Base-by-base conservation (phyloP, 2,113 vertebrate genomes). In the Brachyhypopomus gauderio region DNA sequence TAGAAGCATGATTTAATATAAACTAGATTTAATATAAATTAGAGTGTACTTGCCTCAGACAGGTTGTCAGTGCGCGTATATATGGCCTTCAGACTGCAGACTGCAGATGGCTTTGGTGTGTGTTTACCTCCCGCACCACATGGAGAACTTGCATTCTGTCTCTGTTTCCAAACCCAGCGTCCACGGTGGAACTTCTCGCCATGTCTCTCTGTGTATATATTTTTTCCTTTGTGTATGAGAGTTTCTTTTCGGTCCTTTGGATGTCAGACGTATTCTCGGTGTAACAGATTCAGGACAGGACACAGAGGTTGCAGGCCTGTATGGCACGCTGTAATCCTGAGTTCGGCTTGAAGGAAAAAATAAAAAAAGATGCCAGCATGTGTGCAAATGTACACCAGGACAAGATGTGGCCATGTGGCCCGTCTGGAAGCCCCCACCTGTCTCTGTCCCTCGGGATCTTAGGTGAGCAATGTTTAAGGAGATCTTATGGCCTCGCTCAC, bases 221-320 rank as follows among this genome's bases (percentile, higher is more conserved):
- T 22, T 56, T 64, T 66, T 69, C 69, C 60, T 27, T 20, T 56
- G 45, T 52, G 45, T 41, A 9, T 41, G 41, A 41, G 41, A 41
- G 41, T 52, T 52, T 55, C 77, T 56, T 59, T 25, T 22, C 74
- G 56, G 41, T 83, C 38, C 22, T 77, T 74, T 12, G 70, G 78
- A 78, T 83, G 60, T 73, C 52, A 62, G 14, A 83, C 67, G 64
- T 86, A 78, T 78, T 58, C 12, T 71, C 30, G 8, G 63, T 2
- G 67, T 66, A 75, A 72, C 73, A 67, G 59, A 73, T 77, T 66
- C 41, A 48, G 73, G 73, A 67, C 70, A 59, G 76, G 73, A 38
- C 36, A 36, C 27, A 8, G 64, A 8, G 25, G 76, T 14, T 73
- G 20, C 73, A 4, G 30, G 73, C 22, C 12, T 36, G 8, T 3